Conservation (phyloP, 2,113 vertebrate species). For the Halichoeres trimaculatus region DNA sequence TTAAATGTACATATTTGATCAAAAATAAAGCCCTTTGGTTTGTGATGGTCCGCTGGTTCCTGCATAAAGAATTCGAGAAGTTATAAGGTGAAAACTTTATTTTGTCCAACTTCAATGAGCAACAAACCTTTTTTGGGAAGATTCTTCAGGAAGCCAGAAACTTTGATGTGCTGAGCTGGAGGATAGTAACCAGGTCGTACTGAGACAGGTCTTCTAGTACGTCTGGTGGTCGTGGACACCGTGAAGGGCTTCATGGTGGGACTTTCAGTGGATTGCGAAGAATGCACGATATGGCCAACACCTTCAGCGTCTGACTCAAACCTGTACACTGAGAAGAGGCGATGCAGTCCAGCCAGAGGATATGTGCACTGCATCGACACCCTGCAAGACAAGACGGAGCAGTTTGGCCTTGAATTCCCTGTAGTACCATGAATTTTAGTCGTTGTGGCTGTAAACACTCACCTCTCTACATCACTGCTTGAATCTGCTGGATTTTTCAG, state of each 20-base stretch:
- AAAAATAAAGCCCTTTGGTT: no score
- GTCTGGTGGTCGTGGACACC: background rate
- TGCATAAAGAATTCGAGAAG: no score
- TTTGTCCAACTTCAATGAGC: no score
- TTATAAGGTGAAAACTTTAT: no score
- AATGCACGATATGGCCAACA: conserved; percentile 19
- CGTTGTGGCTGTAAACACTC: background rate
- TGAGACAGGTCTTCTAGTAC: background rate
- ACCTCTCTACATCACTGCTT: conserved; percentile 62
- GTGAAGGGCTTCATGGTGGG: background rate
- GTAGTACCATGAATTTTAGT: no score
- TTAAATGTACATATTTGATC: no score
- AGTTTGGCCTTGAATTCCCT: no score
- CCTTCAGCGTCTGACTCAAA: conserved; percentile 69
- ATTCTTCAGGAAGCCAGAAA: background rate
- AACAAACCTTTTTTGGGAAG: background rate
- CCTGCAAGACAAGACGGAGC: conserved; percentile 41
- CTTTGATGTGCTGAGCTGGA: background rate
- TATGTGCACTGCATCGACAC: conserved; percentile 70
- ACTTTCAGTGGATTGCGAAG: background rate
- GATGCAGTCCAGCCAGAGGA: conserved; percentile 53
- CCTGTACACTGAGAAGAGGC: conserved; percentile 57
- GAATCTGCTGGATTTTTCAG: conserved; percentile 32
- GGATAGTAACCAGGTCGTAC: background rate
- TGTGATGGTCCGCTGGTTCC: no score